phyloP scores from a whole-genome alignment of 2,888 invertebrate species.

The Sicus ferrugineus region DNA sequence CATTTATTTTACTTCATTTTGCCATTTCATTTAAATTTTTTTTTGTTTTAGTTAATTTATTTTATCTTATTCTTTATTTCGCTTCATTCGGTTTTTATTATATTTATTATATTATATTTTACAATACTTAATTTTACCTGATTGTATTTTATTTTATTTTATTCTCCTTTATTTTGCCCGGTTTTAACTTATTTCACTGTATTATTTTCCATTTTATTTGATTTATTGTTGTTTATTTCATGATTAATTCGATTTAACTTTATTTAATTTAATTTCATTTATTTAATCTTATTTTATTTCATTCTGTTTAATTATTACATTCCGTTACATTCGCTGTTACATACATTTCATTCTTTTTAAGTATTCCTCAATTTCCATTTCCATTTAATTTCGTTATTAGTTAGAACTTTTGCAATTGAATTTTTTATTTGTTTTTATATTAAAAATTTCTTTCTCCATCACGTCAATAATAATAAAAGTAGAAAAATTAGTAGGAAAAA shows the following conservation, averaged over 20 bases:
- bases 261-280: background rate
- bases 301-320: background rate
- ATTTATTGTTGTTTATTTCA: background rate
- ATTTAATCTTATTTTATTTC: background rate
- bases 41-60: background rate
- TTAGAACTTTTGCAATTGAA: background rate
- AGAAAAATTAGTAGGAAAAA: slow-evolving; percentile 48
- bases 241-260: background rate
- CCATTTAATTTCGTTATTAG: background rate
- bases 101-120: background rate
- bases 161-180: background rate
- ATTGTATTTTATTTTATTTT: background rate
- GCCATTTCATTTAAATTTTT: background rate
- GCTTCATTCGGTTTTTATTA: background rate
- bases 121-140: background rate
- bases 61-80: background rate
- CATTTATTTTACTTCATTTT: background rate
- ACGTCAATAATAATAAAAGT: background rate
- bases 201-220: background rate
- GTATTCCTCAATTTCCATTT: too few species aligned
- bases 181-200: background rate
- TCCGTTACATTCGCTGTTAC: background rate
- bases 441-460: background rate
- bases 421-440: too few species aligned
- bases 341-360: too few species aligned